A percentile compares a stretch with the other conserved stretches of the same genome.
phyloP scores from a whole-genome alignment of 2,797 vertebrate species.

The Podarcis lilfordi region DNA sequence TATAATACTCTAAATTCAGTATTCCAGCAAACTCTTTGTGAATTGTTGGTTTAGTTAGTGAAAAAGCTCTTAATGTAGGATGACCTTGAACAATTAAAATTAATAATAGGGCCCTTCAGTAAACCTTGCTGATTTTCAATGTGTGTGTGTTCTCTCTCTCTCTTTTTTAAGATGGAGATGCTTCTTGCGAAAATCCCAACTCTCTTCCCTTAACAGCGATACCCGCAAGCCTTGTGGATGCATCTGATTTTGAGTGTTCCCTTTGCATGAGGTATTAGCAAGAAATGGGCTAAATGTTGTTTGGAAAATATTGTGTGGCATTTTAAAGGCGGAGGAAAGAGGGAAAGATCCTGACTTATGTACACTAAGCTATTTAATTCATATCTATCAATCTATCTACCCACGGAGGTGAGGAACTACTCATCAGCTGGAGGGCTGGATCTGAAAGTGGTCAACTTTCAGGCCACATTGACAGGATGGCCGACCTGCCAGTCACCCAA shows the following conservation, averaged over 20 bases:
- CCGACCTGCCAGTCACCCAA: too few species aligned
- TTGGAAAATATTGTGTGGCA: neutral
- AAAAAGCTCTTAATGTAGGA: neutral
- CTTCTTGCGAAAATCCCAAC: conserved; percentile 48
- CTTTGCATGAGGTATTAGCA: conserved; percentile 89
- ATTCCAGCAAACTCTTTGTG: neutral
- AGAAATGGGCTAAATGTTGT: conserved; percentile 11
- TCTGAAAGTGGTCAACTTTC: too few species aligned
- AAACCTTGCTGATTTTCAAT: neutral
- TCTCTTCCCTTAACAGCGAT: conserved; percentile 61
- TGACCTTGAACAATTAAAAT: neutral
- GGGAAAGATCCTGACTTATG: neutral
- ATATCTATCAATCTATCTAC: neutral
- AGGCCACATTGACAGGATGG: too few species aligned
- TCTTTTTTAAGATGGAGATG: conserved; percentile 72
- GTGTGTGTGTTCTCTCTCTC: neutral
- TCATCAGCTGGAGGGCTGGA: too few species aligned
- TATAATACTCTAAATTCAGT: neutral
- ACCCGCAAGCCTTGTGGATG: conserved; percentile 81
- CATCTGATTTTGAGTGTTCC: conserved; percentile 88
- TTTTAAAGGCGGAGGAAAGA: neutral
- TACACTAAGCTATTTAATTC: neutral
- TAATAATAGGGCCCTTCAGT: neutral
- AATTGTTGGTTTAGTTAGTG: neutral
- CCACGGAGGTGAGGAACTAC: too few species aligned